Conservation (phyloP, 35 echinoderm and acorn worm genomes). For the Apostichopus californicus region DNA sequence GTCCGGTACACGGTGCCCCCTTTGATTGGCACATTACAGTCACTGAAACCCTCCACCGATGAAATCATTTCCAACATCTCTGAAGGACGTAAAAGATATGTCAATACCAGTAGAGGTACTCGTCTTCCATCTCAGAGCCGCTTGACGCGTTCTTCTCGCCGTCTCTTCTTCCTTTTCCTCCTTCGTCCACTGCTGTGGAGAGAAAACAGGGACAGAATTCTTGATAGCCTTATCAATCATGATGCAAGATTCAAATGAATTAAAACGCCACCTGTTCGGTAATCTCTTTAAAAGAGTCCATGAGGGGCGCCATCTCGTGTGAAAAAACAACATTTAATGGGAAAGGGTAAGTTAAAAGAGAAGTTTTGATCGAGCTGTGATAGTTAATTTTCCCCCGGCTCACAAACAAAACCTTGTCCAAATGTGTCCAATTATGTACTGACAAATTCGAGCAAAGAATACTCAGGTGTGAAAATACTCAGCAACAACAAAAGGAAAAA, state of each 20-base stretch:
- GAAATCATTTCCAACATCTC: not conserved
- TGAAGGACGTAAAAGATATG: not conserved
- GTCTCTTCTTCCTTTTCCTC: not conserved
- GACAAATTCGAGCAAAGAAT: not conserved
- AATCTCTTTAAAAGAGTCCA: constrained; percentile 1
- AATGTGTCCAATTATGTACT: not conserved
- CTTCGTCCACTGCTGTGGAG: not conserved
- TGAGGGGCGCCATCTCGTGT: not conserved
- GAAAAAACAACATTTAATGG: not conserved
- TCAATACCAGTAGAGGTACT: constrained; percentile 38
- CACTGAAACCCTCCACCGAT: too few relatives aligned
- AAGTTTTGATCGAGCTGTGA: not conserved
- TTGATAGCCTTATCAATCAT: not conserved
- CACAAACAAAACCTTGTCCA: too few relatives aligned
- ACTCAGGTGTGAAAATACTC: not conserved
- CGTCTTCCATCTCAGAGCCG: constrained; percentile 28
- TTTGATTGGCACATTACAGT: too few relatives aligned
- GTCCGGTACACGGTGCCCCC: too few relatives aligned
- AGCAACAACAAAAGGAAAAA: not conserved
- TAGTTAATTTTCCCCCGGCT: too few relatives aligned
- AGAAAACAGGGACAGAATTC: not conserved
- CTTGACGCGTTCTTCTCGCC: constrained; percentile 11
- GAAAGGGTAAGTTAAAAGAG: not conserved
- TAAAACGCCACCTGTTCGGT: not conserved
- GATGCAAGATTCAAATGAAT: not conserved